phyloP scores from a whole-genome alignment of 2,888 invertebrate species.

The Yponomeuta cagnagella region DNA sequence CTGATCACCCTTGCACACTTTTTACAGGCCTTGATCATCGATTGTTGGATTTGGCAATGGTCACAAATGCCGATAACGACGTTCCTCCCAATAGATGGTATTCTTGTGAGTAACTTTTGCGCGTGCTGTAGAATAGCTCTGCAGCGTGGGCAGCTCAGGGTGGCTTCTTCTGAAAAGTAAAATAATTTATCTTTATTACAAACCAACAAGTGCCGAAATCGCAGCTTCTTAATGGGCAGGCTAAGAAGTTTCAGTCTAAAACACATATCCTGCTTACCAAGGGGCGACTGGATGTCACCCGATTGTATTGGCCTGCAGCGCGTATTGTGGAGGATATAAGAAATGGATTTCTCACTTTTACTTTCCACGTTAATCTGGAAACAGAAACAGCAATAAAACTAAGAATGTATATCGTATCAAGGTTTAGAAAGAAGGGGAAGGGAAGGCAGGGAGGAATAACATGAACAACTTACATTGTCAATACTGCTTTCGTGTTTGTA shows the following conservation, averaged over 20 bases:
- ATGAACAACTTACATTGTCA: not conserved
- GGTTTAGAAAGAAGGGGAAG: no score
- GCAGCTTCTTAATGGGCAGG: constrained; percentile 5
- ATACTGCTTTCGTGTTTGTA: not conserved
- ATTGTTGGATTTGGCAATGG: constrained; percentile 34
- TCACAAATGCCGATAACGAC: constrained; percentile 44
- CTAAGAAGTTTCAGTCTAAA: constrained; percentile 12
- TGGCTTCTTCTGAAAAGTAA: constrained; percentile 36
- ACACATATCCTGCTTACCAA: constrained; percentile 29
- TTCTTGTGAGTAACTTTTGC: constrained; percentile 33
- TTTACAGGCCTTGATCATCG: constrained; percentile 32
- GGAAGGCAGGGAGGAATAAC: no score
- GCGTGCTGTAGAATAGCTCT: constrained; percentile 37
- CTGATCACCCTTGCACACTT: constrained; percentile 27
- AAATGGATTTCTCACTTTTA: not conserved
- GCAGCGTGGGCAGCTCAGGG: constrained; percentile 46
- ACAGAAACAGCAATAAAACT: not conserved
- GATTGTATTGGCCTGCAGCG: constrained; percentile 28
- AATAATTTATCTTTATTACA: constrained; percentile 4
- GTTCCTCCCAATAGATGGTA: constrained; percentile 32
- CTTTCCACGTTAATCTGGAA: not conserved
- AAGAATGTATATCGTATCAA: no score
- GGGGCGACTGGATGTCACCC: constrained; percentile 28
- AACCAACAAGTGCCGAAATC: no score
- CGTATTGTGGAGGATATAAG: constrained; percentile 39